Evolutionary conservation across 2,797 vertebrate genomes (phyloP).

Genomic region (Leuciscus waleckii): DNA sequence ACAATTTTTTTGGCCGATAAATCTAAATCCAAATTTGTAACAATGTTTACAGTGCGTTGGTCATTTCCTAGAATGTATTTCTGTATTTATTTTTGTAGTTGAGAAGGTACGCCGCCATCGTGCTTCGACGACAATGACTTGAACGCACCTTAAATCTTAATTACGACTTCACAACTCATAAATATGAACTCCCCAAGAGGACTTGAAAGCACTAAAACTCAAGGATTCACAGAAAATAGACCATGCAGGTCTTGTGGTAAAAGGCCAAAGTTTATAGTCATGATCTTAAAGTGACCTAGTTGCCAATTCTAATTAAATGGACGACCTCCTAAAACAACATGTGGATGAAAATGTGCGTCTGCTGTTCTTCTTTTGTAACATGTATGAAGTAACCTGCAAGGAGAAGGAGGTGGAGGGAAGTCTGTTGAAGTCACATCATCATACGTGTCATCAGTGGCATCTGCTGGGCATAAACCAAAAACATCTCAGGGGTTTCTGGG

Average conservation of each 20-base stretch:
- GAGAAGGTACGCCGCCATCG: no score
- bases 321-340: background rate
- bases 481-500: background rate
- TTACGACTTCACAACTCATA: background rate
- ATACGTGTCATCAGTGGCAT: conserved; percentile 63
- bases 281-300: background rate
- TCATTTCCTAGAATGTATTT: no score
- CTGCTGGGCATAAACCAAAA: conserved; percentile 8
- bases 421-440: conserved; percentile 70
- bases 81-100: no score
- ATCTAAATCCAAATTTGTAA: no score
- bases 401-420: conserved; percentile 65
- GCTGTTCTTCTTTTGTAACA: background rate
- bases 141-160: background rate
- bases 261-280: background rate
- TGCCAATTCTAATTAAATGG: background rate
- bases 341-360: background rate
- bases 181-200: background rate
- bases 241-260: background rate
- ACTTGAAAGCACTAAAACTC: background rate
- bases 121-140: background rate
- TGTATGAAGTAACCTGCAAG: conserved; percentile 61
- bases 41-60: no score
- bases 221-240: background rate
- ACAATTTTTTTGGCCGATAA: no score